These are phyloP conservation scores for Isoperla grammatica DNA, from an alignment of 2,888 invertebrate genomes.

Conservation along the genomic window DNA sequence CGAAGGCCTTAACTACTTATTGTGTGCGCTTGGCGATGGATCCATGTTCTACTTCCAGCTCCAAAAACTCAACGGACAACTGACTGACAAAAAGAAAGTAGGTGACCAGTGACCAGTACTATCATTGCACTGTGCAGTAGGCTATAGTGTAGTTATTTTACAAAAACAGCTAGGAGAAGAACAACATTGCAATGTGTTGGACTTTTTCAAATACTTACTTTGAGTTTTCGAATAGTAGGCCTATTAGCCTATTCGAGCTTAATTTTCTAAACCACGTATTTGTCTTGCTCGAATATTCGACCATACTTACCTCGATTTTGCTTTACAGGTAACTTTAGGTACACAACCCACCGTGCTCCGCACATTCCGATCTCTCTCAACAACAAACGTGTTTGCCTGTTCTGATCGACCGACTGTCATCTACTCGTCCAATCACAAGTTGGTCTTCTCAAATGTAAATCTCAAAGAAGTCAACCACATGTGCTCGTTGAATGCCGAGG, in stretches of 20 bases:
- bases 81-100: constrained; percentile 82
- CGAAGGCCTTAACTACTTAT: constrained; percentile 82
- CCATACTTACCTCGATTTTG: no score
- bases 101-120: no score
- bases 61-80: constrained; percentile 63
- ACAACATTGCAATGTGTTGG: no score
- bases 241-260: no score
- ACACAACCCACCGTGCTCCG: constrained; percentile 93
- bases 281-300: no score
- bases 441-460: constrained; percentile 98
- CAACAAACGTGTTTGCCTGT: constrained; percentile 97
- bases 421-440: constrained; percentile 97
- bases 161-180: no score
- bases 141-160: no score
- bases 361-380: constrained; percentile 83
- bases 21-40: constrained; percentile 95
- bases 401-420: constrained; percentile 98
- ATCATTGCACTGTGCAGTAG: no score
- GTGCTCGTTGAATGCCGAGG: constrained; percentile 94
- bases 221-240: no score
- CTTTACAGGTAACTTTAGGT: constrained; percentile 75
- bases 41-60: constrained; percentile 94
- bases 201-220: no score
- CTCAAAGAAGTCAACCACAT: constrained; percentile 93
- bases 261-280: no score